Evolutionary conservation across 2,113 vertebrate species (phyloP).

Genomic region (Hystrix brachyura): DNA sequence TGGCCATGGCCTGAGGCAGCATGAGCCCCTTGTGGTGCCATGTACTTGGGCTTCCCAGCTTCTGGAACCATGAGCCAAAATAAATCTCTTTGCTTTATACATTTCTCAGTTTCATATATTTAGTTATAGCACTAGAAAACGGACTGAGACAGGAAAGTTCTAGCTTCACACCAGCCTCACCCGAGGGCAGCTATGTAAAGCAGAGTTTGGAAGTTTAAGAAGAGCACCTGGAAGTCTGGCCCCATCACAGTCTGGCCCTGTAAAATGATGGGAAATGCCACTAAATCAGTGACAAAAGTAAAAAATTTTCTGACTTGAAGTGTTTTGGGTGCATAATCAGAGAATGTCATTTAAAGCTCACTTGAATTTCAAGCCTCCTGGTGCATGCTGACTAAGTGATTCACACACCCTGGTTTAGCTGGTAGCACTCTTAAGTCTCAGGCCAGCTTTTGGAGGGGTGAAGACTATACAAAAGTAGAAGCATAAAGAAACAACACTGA

Average conservation of each 20-base stretch:
- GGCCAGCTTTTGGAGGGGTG: background rate
- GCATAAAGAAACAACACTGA: background rate
- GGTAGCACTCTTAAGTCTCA: background rate
- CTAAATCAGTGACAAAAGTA: background rate
- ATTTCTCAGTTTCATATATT: background rate
- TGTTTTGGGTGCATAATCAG: background rate
- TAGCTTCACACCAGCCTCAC: background rate
- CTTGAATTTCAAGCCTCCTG: background rate
- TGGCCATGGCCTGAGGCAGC: background rate
- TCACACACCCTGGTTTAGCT: background rate
- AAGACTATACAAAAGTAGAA: background rate
- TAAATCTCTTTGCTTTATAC: background rate
- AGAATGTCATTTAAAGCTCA: background rate
- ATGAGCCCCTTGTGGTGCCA: no score
- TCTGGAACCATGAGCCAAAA: background rate
- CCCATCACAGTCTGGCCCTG: background rate
- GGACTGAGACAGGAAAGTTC: background rate
- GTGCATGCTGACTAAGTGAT: background rate
- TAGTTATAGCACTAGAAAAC: constrained; percentile 19
- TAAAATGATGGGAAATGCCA: constrained; percentile 10
- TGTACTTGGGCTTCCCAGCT: background rate
- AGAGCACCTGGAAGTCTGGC: background rate
- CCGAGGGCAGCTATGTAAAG: background rate
- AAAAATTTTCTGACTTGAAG: background rate
- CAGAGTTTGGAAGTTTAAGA: background rate